Base-by-base conservation (phyloP, 2,797 vertebrate genomes). In the Sus cebifrons region DNA sequence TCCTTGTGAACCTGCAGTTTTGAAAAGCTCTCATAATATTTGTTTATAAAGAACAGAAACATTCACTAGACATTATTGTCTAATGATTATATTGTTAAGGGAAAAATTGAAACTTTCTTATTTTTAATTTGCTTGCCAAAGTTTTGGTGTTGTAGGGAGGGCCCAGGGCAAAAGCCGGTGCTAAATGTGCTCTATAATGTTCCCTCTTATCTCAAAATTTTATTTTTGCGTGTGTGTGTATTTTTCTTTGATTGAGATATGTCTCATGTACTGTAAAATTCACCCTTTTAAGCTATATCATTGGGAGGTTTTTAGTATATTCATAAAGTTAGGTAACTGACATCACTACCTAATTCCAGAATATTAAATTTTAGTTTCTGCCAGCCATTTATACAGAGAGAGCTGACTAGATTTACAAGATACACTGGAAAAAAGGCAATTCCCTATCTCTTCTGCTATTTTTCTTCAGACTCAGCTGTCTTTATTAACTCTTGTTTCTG, bases 61-160 rank as follows among this genome's bases (percentile, higher is more conserved):
- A 18, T 36, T 83, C 25, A 67, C 27, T 83, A 78, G 86, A 27
- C 40, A 64, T 65, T 62, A 86, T 70, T 83, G 49, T 27, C 58
- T 79, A 79, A 68, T 75, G 68, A 82, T 82, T 89, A 11, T 86
- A n/a, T 84, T 27, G 7, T 32, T 71, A 74, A 78, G 56, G 36
- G 9, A 70, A 91, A 71, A 83, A 77, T 36, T 16, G 64, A 93
- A 74, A 21, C 23, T 89, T 78, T 58, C 12, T 77, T 23, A 54
- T n/a, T 87, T 81, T 77, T 70, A 54, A 58, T 83, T 49, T 81
- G 49, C 49, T 94, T 82, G 36, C 77, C 60, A 20, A 82, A 82
- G 36, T 29, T 75, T 81, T 40, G 36, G 10, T 29, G 29, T 85
- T 67, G 16, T 2, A 89, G 29, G 56, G 44, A 89, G 71, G 36